These are phyloP conservation scores for Cyclophora albipunctata DNA, from an alignment of 2,888 invertebrate species.

Conservation along the genomic window DNA sequence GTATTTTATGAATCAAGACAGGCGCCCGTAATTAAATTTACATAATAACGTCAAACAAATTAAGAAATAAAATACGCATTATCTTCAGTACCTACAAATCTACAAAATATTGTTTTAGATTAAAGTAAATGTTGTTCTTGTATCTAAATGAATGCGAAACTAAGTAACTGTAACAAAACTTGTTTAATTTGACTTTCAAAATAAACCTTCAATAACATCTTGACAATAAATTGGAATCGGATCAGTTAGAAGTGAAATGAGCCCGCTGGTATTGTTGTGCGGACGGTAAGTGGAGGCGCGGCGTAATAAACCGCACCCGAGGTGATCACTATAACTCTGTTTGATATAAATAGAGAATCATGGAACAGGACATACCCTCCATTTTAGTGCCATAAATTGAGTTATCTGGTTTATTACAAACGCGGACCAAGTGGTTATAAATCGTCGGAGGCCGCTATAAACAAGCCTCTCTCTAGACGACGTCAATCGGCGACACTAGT, in stretches of 20 bases:
- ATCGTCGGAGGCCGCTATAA: conserved; percentile 38
- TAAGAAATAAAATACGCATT: too few relatives aligned
- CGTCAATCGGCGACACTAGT: conserved; percentile 44
- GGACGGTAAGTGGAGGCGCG: conserved; percentile 9
- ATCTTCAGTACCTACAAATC: too few relatives aligned
- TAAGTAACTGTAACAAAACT: too few relatives aligned
- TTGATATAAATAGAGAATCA: conserved; percentile 42
- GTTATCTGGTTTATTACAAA: conserved; percentile 57
- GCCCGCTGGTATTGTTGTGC: conserved; percentile 6
- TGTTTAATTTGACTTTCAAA: too few relatives aligned
- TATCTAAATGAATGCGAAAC: too few relatives aligned
- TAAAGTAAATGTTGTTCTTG: too few relatives aligned
- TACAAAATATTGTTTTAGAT: too few relatives aligned
- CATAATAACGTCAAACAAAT: too few relatives aligned
- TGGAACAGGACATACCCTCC: conserved; percentile 36
- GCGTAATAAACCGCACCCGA: conserved; percentile 29
- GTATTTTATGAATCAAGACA: too few relatives aligned
- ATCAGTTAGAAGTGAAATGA: conserved; percentile 8
- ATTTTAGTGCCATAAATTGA: conserved; percentile 50
- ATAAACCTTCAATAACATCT: too few relatives aligned
- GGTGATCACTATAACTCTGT: conserved; percentile 41
- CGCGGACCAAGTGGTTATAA: conserved; percentile 46
- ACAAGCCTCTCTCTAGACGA: conserved; percentile 44
- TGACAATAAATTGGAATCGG: neutral
- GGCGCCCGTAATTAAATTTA: too few relatives aligned